Evolutionary conservation across 1,140 invertebrate genomes (phyloP).

Genomic region (Dendroctonus valens): DNA sequence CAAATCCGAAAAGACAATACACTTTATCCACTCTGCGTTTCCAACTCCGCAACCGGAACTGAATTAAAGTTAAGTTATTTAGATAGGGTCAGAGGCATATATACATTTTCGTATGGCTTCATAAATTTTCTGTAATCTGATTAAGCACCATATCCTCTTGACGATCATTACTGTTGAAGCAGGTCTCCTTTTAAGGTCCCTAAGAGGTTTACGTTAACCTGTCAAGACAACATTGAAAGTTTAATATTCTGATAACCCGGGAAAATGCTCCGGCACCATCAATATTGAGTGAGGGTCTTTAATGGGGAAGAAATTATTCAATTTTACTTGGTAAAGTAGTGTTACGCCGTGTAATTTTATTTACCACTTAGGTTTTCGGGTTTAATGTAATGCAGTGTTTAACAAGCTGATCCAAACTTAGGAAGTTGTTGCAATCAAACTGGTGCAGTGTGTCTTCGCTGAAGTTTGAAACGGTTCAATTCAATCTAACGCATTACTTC

Average conservation of each 20-base stretch:
- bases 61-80: constrained; percentile 26
- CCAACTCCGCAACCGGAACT: neutral
- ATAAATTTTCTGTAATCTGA: constrained; percentile 31
- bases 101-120: constrained; percentile 20
- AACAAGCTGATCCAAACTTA: too few species aligned
- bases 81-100: constrained; percentile 26
- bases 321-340: neutral
- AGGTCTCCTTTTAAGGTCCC: constrained; percentile 25
- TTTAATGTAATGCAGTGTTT: too few species aligned
- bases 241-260: constrained; percentile 25
- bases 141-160: constrained; percentile 29
- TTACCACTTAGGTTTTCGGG: too few species aligned
- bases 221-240: constrained; percentile 23
- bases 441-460: too few species aligned
- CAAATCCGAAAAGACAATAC: too few species aligned
- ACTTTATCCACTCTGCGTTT: too few species aligned
- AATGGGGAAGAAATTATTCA: constrained; percentile 20
- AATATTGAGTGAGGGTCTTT: constrained; percentile 6
- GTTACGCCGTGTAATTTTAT: too few species aligned
- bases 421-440: too few species aligned
- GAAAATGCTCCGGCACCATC: constrained; percentile 15
- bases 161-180: constrained; percentile 27
- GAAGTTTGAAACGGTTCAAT: too few species aligned
- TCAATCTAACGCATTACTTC: too few species aligned
- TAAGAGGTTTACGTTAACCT: constrained; percentile 34